Evolutionary conservation across 2,888 invertebrate species (phyloP).

Genomic region (Ophioninae sp.): DNA sequence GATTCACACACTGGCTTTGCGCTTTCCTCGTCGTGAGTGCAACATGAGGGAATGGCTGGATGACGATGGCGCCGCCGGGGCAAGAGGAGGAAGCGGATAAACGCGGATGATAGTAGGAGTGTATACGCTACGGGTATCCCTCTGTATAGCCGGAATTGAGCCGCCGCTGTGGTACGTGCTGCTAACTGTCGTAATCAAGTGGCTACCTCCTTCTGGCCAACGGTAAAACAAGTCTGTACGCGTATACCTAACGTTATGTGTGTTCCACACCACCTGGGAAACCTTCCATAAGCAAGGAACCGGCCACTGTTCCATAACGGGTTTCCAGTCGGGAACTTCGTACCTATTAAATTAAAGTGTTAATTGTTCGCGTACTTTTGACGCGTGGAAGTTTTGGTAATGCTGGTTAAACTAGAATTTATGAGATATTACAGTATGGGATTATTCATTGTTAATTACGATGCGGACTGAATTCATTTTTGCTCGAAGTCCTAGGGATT

Average conservation of each 20-base stretch:
- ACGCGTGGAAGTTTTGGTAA: too few relatives aligned
- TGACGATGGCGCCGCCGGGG: constrained; percentile 41
- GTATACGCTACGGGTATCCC: constrained; percentile 45
- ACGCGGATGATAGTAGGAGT: constrained; percentile 45
- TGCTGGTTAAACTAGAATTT: too few relatives aligned
- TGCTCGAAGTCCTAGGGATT: too few relatives aligned
- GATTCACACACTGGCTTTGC: constrained; percentile 65
- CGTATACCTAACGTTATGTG: not conserved
- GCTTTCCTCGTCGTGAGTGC: constrained; percentile 52
- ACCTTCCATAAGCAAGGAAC: constrained; percentile 19
- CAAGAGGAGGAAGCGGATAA: constrained; percentile 50
- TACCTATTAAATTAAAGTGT: too few relatives aligned
- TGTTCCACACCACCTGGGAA: not conserved
- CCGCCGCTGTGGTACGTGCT: constrained; percentile 67
- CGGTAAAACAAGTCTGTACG: constrained; percentile 22
- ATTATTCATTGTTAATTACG: too few relatives aligned
- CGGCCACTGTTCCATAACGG: constrained; percentile 44
- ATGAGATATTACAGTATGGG: too few relatives aligned
- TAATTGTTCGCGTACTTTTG: too few relatives aligned
- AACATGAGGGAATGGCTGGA: constrained; percentile 52
- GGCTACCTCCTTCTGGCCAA: constrained; percentile 64
- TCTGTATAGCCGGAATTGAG: constrained; percentile 75
- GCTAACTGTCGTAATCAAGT: constrained; percentile 79
- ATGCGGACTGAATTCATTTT: too few relatives aligned
- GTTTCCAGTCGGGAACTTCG: not conserved